These are phyloP conservation scores for Pomacea maculata DNA, from an alignment of 1,140 invertebrate genomes.

Conservation along the genomic window DNA sequence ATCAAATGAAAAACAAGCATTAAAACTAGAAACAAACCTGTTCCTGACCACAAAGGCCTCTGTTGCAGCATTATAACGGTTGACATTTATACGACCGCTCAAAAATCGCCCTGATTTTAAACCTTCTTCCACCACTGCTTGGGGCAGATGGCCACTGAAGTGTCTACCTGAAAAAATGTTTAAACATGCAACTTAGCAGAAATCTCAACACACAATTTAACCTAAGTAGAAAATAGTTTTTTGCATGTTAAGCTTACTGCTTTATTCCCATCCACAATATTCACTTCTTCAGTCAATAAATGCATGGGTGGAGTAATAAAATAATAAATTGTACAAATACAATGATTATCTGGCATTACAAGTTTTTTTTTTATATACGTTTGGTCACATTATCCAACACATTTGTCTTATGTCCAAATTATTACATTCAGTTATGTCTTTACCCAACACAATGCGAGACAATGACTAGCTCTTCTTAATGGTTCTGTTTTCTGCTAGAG, in stretches of 20 bases:
- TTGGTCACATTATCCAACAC: too few species aligned
- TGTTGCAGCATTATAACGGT: constrained; percentile 55
- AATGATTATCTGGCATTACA: too few species aligned
- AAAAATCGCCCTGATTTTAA: constrained; percentile 58
- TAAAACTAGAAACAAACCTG: constrained; percentile 36
- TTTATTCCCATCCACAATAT: neutral
- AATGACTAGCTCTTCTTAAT: too few species aligned
- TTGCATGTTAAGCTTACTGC: neutral
- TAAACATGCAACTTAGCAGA: neutral
- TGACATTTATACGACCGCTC: constrained; percentile 58
- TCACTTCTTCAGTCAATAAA: neutral
- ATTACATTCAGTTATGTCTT: too few species aligned
- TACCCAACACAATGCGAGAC: too few species aligned
- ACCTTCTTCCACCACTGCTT: constrained; percentile 53
- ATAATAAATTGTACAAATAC: too few species aligned
- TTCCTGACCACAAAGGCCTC: constrained; percentile 61
- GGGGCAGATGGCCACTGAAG: constrained; percentile 57
- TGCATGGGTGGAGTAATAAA: too few species aligned
- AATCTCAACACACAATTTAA: neutral
- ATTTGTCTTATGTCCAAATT: too few species aligned
- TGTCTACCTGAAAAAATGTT: constrained; percentile 37
- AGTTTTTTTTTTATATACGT: too few species aligned
- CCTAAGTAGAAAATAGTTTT: neutral
- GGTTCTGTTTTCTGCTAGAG: too few species aligned
- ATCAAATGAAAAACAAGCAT: neutral